Evolutionary conservation across 2,113 vertebrate genomes (phyloP).

Genomic region (Ornithorhynchus anatinus): DNA sequence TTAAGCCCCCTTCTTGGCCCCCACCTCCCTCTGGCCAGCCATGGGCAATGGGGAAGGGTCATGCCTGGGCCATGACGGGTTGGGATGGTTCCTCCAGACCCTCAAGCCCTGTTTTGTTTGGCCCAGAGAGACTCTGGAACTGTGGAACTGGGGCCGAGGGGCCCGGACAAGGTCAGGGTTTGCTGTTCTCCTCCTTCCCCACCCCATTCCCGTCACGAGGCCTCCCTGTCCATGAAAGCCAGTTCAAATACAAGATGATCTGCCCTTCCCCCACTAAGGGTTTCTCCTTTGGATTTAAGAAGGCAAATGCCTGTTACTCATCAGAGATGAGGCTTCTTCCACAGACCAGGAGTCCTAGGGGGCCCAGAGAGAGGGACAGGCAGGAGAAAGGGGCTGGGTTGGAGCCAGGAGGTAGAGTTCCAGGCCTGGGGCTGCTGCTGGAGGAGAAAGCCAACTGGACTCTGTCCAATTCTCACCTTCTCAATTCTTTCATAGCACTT

Average conservation of each 20-base stretch:
- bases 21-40: not conserved
- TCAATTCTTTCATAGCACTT: too few species aligned
- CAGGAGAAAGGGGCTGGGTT: too few species aligned
- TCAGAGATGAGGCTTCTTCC: conserved; percentile 32
- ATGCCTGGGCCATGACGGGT: not conserved
- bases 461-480: too few species aligned
- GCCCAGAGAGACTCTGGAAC: not conserved
- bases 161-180: not conserved
- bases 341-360: too few species aligned
- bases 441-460: too few species aligned
- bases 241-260: too few species aligned
- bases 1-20: not conserved
- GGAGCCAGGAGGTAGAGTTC: too few species aligned
- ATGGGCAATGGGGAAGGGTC: not conserved
- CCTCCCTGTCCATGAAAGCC: conserved; percentile 27
- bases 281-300: too few species aligned
- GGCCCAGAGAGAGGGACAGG: too few species aligned
- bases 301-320: too few species aligned
- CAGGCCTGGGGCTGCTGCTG: too few species aligned
- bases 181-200: conserved; percentile 12
- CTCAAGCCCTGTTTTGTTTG: not conserved
- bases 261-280: not conserved
- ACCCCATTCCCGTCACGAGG: not conserved
- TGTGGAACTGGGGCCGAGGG: not conserved
- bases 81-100: not conserved